phyloP scores from a whole-genome alignment of 1,140 invertebrate species.

The Bombus balteatus region DNA sequence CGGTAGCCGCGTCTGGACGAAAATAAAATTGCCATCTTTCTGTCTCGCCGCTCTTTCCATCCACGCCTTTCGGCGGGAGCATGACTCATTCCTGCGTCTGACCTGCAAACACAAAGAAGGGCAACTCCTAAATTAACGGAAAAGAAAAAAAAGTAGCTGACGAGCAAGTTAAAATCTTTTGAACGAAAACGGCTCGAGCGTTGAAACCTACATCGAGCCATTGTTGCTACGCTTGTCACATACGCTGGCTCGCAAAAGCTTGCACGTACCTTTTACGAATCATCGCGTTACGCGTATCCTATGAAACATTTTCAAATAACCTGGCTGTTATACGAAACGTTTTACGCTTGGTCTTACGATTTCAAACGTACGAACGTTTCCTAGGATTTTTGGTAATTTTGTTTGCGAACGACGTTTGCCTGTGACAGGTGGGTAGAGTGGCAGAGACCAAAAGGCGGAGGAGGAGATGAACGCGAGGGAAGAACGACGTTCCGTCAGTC shows the following conservation, averaged over 20 bases:
- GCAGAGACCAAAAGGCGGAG: neutral
- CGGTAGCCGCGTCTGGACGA: constrained; percentile 68
- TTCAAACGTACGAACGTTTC: neutral
- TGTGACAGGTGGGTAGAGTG: neutral
- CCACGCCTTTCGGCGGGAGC: constrained; percentile 46
- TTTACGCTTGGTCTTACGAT: too few relatives aligned
- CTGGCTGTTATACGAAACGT: too few relatives aligned
- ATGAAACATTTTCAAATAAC: too few relatives aligned
- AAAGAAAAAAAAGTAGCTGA: neutral
- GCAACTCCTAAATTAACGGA: constrained; percentile 12
- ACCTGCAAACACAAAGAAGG: constrained; percentile 36
- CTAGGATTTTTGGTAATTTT: neutral
- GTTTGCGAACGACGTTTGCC: neutral
- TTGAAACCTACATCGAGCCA: neutral
- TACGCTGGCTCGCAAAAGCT: neutral
- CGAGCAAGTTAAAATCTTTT: neutral
- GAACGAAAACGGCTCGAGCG: neutral
- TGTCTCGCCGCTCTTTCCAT: constrained; percentile 59
- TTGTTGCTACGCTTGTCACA: neutral
- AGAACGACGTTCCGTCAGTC: neutral
- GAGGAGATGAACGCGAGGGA: neutral
- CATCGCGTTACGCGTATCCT: too few relatives aligned
- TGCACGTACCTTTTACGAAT: neutral
- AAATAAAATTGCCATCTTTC: constrained; percentile 68
- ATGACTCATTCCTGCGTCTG: constrained; percentile 23